A percentile compares a stretch with the other conserved stretches of the same genome.
phyloP scores from a whole-genome alignment of 2,113 vertebrate species.

The Etia nguti region DNA sequence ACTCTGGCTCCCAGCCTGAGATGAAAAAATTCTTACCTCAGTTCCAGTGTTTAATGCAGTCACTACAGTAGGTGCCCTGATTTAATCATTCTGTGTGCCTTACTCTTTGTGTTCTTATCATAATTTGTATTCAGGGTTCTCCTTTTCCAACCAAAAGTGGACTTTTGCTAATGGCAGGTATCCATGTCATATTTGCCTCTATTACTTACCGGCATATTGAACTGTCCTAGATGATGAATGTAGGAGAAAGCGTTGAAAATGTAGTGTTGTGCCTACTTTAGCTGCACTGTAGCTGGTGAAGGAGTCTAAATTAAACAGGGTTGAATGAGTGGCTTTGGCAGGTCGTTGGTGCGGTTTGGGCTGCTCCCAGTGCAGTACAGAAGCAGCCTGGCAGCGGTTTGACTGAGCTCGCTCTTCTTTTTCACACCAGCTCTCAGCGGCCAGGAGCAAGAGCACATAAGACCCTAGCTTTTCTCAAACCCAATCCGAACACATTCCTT shows the following conservation, averaged over 20 bases:
- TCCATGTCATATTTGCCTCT: not conserved
- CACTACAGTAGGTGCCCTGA: not conserved
- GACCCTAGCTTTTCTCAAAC: conserved; percentile 8
- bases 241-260: conserved; percentile 21
- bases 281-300: conserved; percentile 13
- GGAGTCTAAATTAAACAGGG: conserved; percentile 47
- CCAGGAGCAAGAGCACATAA: conserved; percentile 18
- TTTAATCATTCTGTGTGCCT: not conserved
- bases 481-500: conserved; percentile 9
- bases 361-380: conserved; percentile 49
- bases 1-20: conserved; percentile 26
- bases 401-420: conserved; percentile 41
- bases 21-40: conserved; percentile 51
- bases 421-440: conserved; percentile 35
- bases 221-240: conserved; percentile 9
- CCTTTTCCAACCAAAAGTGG: not conserved
- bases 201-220: not conserved
- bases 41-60: not conserved
- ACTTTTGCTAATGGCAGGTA: not conserved
- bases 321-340: conserved; percentile 63
- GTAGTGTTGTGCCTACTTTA: conserved; percentile 5
- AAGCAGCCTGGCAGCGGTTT: conserved; percentile 55
- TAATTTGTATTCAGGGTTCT: not conserved
- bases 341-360: conserved; percentile 67
- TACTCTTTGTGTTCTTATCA: not conserved